Conservation (phyloP, 2,888 invertebrate species). For the Horisme vitalbata region DNA sequence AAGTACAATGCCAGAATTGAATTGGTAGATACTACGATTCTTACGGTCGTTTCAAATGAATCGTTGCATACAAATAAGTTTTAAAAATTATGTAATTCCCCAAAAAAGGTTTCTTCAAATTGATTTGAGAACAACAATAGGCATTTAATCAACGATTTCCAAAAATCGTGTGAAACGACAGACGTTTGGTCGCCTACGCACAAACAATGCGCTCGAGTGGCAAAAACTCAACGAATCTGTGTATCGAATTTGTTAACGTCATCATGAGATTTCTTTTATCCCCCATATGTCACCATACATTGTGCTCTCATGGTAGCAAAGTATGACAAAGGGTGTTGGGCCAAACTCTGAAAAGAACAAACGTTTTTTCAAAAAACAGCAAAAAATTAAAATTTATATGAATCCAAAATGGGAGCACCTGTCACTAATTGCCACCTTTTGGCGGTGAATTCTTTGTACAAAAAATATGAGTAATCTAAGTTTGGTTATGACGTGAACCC, state of each 20-base stretch:
- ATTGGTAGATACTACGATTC: too few species aligned
- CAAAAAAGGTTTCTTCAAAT: too few species aligned
- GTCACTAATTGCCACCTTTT: conserved; percentile 81
- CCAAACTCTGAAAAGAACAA: conserved; percentile 65
- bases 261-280: conserved; percentile 63
- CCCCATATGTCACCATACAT: conserved; percentile 74
- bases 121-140: conserved; percentile 16
- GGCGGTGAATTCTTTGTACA: conserved; percentile 63
- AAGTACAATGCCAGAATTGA: too few species aligned
- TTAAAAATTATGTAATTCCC: too few species aligned
- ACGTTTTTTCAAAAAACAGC: conserved; percentile 43
- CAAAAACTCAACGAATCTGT: conserved; percentile 54
- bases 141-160: conserved; percentile 17
- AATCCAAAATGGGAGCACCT: conserved; percentile 72
- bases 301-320: conserved; percentile 71
- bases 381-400: conserved; percentile 68
- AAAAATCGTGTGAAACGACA: conserved; percentile 42
- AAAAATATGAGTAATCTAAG: conserved; percentile 33
- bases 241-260: conserved; percentile 63
- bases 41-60: too few species aligned
- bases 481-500: conserved; percentile 10
- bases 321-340: conserved; percentile 77
- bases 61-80: too few species aligned
- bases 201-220: conserved; percentile 52
- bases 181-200: conserved; percentile 68